A percentile compares a stretch with the other conserved stretches of the same genome.
These are phyloP conservation scores for Ochropleura plecta DNA, from an alignment of 2,888 invertebrate species.

Conservation along the genomic window DNA sequence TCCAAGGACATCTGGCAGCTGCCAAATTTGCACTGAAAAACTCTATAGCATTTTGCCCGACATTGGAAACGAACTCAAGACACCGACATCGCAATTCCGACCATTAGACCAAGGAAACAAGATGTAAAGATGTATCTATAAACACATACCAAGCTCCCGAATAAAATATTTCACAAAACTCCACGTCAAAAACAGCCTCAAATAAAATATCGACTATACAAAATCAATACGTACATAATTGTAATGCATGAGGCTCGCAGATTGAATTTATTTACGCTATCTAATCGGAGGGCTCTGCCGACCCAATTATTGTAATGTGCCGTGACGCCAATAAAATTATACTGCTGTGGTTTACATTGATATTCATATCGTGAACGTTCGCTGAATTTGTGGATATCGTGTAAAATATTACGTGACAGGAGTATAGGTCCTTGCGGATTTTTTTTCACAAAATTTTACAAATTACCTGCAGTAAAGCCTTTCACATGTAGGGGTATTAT, in stretches of 20 bases:
- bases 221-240: slow-evolving; percentile 51
- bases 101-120: background rate
- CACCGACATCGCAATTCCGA: background rate
- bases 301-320: slow-evolving; percentile 41
- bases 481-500: background rate
- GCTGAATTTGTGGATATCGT: slow-evolving; percentile 16
- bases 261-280: slow-evolving; percentile 45
- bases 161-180: slow-evolving; percentile 4
- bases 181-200: background rate
- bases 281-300: slow-evolving; percentile 42
- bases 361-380: slow-evolving; percentile 21
- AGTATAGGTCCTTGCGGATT: background rate
- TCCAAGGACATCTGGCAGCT: background rate
- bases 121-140: background rate
- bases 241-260: slow-evolving; percentile 27
- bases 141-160: background rate
- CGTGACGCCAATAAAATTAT: slow-evolving; percentile 42
- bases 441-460: background rate
- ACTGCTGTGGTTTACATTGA: slow-evolving; percentile 15
- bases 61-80: background rate
- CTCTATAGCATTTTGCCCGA: background rate
- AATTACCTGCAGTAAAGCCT: background rate
- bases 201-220: slow-evolving; percentile 22
- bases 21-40: background rate
- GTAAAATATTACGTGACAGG: background rate